A percentile compares a stretch with the other conserved stretches of the same genome.
phyloP scores from a whole-genome alignment of 2,888 invertebrate genomes.

The Euphydryas editha region DNA sequence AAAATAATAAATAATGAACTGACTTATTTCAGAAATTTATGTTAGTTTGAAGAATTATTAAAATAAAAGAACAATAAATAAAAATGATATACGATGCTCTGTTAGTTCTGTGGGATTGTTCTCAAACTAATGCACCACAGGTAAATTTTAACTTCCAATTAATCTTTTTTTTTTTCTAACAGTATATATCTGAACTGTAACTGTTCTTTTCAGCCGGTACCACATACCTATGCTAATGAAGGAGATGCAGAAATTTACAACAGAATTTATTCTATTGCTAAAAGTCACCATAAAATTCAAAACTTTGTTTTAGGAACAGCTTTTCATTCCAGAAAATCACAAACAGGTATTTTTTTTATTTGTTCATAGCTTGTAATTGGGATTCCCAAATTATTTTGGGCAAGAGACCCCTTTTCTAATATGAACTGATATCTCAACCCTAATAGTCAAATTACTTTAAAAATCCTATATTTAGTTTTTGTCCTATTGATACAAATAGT shows the following conservation, averaged over 20 bases:
- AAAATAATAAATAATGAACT: too few species aligned
- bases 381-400: too few species aligned
- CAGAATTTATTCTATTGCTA: slow-evolving; percentile 85
- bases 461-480: too few species aligned
- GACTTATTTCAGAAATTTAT: too few species aligned
- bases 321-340: slow-evolving; percentile 74
- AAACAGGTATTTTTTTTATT: slow-evolving; percentile 64
- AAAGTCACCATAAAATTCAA: slow-evolving; percentile 85
- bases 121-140: slow-evolving; percentile 52
- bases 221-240: slow-evolving; percentile 84
- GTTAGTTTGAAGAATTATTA: too few species aligned
- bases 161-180: too few species aligned
- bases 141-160: slow-evolving; percentile 24
- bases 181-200: background rate
- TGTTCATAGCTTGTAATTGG: too few species aligned
- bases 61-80: too few species aligned
- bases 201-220: slow-evolving; percentile 54
- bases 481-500: too few species aligned
- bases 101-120: slow-evolving; percentile 86
- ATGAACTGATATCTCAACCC: too few species aligned
- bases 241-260: slow-evolving; percentile 85
- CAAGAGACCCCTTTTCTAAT: too few species aligned
- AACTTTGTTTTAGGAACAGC: slow-evolving; percentile 83
- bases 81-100: slow-evolving; percentile 88
- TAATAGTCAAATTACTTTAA: too few species aligned